These are phyloP conservation scores for Lateolabrax maculatus DNA, from an alignment of 2,797 vertebrate species.

Conservation along the genomic window DNA sequence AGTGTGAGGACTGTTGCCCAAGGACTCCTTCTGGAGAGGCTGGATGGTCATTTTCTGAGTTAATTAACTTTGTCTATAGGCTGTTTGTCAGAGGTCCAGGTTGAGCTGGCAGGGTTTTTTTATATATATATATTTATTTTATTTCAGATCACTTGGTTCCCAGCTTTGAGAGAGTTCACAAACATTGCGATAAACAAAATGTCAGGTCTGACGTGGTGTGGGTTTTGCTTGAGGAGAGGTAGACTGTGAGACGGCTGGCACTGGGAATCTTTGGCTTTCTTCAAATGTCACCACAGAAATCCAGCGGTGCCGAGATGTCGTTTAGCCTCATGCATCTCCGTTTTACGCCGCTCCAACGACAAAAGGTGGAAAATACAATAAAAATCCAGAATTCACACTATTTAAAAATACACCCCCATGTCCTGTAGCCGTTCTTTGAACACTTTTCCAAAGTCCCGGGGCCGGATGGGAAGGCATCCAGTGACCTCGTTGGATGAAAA, in stretches of 20 bases:
- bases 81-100: constrained; percentile 58
- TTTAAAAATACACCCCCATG: no score
- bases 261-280: constrained; percentile 26
- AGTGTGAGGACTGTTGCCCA: constrained; percentile 10
- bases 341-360: neutral
- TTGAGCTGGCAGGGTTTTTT: constrained; percentile 27
- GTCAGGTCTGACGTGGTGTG: constrained; percentile 36
- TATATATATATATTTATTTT: no score
- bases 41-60: constrained; percentile 45
- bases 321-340: neutral
- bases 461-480: constrained; percentile 27
- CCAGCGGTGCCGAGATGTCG: neutral
- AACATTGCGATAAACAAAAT: constrained; percentile 57
- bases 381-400: no score
- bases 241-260: neutral
- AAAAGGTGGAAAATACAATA: neutral
- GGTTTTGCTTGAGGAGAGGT: constrained; percentile 23
- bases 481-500: constrained; percentile 53
- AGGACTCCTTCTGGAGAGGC: constrained; percentile 33
- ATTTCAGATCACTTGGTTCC: constrained; percentile 28
- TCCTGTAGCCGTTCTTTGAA: neutral
- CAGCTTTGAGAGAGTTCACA: constrained; percentile 22
- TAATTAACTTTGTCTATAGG: constrained; percentile 63
- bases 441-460: neutral
- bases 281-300: constrained; percentile 49